Conservation (phyloP, 92 coral and sea anemone genomes). For the Phymanthus crucifer region DNA sequence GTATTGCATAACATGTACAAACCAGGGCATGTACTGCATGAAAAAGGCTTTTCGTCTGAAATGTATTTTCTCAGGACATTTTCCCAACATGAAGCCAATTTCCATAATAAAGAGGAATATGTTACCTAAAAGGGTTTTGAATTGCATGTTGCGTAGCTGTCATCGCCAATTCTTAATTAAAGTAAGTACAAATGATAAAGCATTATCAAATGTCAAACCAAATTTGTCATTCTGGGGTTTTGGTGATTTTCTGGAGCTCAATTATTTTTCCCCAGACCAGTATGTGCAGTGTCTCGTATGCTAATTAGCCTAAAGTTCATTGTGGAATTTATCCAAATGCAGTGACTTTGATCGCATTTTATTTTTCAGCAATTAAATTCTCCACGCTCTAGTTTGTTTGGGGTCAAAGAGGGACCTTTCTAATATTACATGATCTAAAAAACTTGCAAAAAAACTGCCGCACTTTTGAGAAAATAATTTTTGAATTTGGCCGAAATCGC, state of each 20-base stretch:
- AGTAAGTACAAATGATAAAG: slow-evolving; percentile 3
- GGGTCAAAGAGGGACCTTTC: slow-evolving; percentile 12
- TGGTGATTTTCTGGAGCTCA: slow-evolving; percentile 12
- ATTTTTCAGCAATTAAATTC: slow-evolving; percentile 12
- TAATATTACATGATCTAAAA: slow-evolving; percentile 2
- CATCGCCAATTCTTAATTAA: slow-evolving; percentile 8
- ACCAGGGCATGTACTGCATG: background rate
- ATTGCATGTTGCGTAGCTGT: slow-evolving; percentile 11
- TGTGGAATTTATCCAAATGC: slow-evolving; percentile 7
- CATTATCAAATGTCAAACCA: slow-evolving; percentile 7
- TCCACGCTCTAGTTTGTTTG: slow-evolving; percentile 9
- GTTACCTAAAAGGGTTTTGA: background rate
- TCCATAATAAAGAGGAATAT: slow-evolving; percentile 4
- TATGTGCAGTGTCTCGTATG: slow-evolving; percentile 1
- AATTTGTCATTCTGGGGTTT: slow-evolving; percentile 1
- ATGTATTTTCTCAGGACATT: background rate
- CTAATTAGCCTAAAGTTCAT: slow-evolving; percentile 1
- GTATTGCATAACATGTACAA: slow-evolving; percentile 10
- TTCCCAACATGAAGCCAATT: slow-evolving; percentile 12
- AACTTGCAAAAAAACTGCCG: background rate
- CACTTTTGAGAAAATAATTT: no score
- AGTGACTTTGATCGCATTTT: slow-evolving; percentile 10
- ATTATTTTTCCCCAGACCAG: slow-evolving; percentile 7
- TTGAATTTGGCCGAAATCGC: slow-evolving; percentile 2
- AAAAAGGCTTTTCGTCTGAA: slow-evolving; percentile 2